phyloP scores from a whole-genome alignment of 2,797 vertebrate species.

The Tokudaia tokunoshimensis region DNA sequence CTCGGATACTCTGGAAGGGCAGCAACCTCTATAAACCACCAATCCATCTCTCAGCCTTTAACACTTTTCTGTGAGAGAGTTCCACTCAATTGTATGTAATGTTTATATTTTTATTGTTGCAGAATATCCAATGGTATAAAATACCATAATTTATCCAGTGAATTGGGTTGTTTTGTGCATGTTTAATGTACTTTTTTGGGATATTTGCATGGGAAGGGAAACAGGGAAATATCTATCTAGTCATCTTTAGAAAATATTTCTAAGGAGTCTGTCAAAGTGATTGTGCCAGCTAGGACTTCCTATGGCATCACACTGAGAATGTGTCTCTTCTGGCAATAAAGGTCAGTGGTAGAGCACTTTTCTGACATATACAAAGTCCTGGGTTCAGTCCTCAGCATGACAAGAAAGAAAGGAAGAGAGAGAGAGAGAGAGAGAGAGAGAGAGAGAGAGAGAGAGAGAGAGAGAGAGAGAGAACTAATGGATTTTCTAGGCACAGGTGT shows the following conservation, averaged over 20 bases:
- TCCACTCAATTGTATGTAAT: background rate
- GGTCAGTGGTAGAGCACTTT: background rate
- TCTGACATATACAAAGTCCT: background rate
- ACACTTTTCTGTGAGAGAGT: slow-evolving; percentile 10
- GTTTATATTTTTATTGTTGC: slow-evolving; percentile 34
- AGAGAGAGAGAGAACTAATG: rapidly evolving
- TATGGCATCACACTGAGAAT: background rate
- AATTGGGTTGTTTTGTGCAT: background rate
- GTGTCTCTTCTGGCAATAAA: background rate
- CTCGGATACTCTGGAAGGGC: background rate
- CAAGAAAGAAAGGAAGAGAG: background rate
- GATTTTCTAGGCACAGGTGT: background rate
- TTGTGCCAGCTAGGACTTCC: background rate
- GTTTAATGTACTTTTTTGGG: slow-evolving; percentile 8
- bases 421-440: background rate
- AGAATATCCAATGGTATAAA: background rate
- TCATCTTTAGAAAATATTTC: slow-evolving; percentile 5
- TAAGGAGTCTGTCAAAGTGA: background rate
- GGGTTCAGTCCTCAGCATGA: background rate
- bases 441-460: rapidly evolving
- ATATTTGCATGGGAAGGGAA: background rate
- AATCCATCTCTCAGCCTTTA: background rate
- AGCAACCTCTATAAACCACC: background rate
- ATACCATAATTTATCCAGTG: background rate
- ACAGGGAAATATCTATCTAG: background rate